Base-by-base conservation (phyloP, 37 sponge, comb jelly and placozoan species). In the Haliclona indistincta region DNA sequence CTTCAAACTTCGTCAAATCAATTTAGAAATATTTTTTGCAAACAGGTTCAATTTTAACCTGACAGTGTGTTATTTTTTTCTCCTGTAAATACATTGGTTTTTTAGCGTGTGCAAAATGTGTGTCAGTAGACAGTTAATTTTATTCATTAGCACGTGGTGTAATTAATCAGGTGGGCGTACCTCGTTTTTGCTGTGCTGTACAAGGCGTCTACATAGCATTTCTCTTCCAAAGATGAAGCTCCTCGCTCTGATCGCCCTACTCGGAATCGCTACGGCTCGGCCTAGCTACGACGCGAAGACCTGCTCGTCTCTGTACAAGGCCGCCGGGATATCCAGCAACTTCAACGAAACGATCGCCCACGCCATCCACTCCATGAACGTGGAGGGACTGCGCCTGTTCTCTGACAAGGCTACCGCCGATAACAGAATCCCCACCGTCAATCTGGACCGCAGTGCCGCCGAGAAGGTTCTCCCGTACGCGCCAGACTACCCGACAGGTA, bases 301-400 rank as follows among this genome's bases (percentile, higher is more conserved):
- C 60, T 58, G 60, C 60, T 25, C 11, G 11, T 6, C 11, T 8
- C 25, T 58, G 60, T 58, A n/a, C 7, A 58, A 6, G 23, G n/a
- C 26, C n/a, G 51, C 4, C n/a, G 84, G 81, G 23, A 52, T 83
- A 19, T 89, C 90, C 32, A 54, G 30, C 56, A 89, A 89, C 76
- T 83, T 74, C 76, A 89, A 89, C 73, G 90, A 89, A 56, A 89
- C 90, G 22, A 80, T 89, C 33, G 90, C 84, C 4, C 90, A 89
- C 23, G 76, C 90, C 55, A 75, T 89, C 34, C 90, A 89, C 76
- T 79, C 84, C 49, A 89, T 89, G 90, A 89, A 80, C 2, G 90
- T 89, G 34, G 56, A 89, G 56, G 90, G 83, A 1, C 84, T 89
- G 28, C 80, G 79, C 56, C 26, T 51, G 55, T 89, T 89, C 76